Conservation (phyloP, 2,888 invertebrate species). For the Melikaiella ostensackeni region DNA sequence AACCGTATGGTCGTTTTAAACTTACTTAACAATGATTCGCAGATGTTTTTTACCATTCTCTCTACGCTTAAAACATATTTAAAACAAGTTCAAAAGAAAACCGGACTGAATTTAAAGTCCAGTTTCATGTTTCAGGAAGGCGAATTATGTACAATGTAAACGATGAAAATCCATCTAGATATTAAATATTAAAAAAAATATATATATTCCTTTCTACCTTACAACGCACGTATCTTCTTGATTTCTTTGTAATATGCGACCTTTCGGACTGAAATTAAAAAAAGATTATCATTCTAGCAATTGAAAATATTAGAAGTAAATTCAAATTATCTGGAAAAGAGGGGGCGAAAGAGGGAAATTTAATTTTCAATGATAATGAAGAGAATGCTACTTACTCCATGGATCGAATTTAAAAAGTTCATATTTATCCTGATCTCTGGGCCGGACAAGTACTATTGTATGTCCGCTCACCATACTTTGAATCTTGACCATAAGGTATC, state of each 20-base stretch:
- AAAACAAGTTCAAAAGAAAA: background rate
- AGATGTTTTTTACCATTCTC: background rate
- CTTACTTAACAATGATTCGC: background rate
- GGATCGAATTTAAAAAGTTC: constrained; percentile 89
- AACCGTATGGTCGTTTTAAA: constrained; percentile 6
- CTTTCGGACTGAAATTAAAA: constrained; percentile 83
- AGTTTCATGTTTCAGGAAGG: background rate
- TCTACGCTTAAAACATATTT: background rate
- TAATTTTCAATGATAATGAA: constrained; percentile 4
- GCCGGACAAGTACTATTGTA: constrained; percentile 82
- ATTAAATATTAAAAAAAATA: constrained; percentile 35
- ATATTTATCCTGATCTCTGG: constrained; percentile 87
- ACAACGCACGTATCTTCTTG: constrained; percentile 82
- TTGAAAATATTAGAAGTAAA: background rate
- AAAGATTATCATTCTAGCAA: constrained; percentile 28
- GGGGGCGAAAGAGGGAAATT: background rate
- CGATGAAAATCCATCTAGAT: constrained; percentile 4
- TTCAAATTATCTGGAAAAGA: background rate
- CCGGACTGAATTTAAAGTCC: background rate
- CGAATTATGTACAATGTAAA: constrained; percentile 7
- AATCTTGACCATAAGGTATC: constrained; percentile 87
- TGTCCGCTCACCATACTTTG: constrained; percentile 90
- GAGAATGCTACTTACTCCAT: constrained; percentile 82
- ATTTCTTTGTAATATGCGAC: constrained; percentile 84
- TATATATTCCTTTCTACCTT: constrained; percentile 78